phyloP scores from a whole-genome alignment of 1,140 invertebrate species.

The Drosophila simulans region DNA sequence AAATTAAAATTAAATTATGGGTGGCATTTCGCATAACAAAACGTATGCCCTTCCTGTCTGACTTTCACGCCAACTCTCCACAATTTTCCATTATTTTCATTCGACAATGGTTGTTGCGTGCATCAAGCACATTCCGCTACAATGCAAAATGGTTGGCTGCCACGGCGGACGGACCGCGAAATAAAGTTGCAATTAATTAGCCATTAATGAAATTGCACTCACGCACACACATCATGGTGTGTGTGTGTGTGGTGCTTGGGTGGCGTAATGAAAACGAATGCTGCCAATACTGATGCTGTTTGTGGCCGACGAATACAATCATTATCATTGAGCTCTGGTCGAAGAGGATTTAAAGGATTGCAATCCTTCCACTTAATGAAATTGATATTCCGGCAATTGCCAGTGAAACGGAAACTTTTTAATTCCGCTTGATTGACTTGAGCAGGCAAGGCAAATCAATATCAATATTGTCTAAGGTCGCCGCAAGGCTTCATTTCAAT shows the following conservation, averaged over 20 bases:
- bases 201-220: constrained; percentile 59
- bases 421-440: constrained; percentile 11
- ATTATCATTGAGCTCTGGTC: constrained; percentile 6
- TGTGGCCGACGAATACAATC: constrained; percentile 37
- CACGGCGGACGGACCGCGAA: constrained; percentile 36
- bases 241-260: not conserved
- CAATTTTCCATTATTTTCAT: not conserved
- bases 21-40: constrained; percentile 70
- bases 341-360: constrained; percentile 16
- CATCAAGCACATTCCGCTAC: constrained; percentile 50
- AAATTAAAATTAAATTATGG: constrained; percentile 71
- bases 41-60: constrained; percentile 41
- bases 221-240: constrained; percentile 1
- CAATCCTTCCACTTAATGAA: constrained; percentile 42
- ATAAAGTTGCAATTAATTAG: constrained; percentile 78
- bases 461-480: constrained; percentile 27
- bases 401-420: constrained; percentile 26
- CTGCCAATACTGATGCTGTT: constrained; percentile 37
- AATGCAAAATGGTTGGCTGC: constrained; percentile 47
- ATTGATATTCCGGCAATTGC: constrained; percentile 3
- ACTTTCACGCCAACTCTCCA: not conserved
- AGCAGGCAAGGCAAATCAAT: constrained; percentile 6
- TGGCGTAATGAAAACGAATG: constrained; percentile 52
- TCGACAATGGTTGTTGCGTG: constrained; percentile 40
- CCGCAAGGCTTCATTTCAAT: constrained; percentile 13